Evolutionary conservation across 2,113 vertebrate genomes (phyloP).

Genomic region (Poicephalus gulielmi): DNA sequence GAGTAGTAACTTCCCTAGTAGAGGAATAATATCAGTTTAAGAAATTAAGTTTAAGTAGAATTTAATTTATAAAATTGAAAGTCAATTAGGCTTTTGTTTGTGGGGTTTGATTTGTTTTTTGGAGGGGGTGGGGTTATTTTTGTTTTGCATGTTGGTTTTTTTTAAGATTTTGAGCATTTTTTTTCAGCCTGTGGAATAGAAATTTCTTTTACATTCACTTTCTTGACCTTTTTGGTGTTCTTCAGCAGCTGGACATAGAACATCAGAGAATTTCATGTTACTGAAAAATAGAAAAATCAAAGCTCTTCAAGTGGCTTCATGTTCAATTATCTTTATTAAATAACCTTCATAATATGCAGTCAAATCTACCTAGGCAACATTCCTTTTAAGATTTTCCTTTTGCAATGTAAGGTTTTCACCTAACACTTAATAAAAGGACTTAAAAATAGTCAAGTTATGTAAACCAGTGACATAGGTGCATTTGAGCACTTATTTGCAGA

Average conservation of each 20-base stretch:
- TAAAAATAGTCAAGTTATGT: neutral
- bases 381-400: neutral
- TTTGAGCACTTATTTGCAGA: neutral
- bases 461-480: neutral
- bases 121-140: neutral
- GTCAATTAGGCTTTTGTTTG: neutral
- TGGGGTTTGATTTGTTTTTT: neutral
- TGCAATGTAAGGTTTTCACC: neutral
- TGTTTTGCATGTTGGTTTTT: neutral
- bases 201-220: neutral
- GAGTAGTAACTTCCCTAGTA: neutral
- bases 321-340: neutral
- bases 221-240: neutral
- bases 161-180: neutral
- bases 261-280: neutral
- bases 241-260: neutral
- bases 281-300: neutral
- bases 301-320: neutral
- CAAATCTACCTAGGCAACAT: neutral
- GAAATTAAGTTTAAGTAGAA: neutral
- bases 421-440: neutral
- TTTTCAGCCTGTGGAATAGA: neutral
- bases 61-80: neutral
- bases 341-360: neutral
- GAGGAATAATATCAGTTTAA: neutral